phyloP scores from a whole-genome alignment of 2,888 invertebrate species.

The Spodoptera exigua region DNA sequence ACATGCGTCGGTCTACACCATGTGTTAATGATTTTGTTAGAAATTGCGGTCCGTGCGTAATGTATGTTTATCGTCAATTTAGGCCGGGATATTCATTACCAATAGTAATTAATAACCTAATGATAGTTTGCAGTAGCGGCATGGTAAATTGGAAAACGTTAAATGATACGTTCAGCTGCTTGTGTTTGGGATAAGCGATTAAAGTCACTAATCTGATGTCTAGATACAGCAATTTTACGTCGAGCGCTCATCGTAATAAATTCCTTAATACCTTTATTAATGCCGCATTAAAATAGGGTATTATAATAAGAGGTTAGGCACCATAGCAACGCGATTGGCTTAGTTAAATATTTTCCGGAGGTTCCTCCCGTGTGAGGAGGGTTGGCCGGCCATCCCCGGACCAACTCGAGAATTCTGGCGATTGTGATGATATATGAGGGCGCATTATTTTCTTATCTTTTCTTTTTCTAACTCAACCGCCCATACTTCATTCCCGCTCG shows the following conservation, averaged over 20 bases:
- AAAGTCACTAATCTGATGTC: constrained; percentile 16
- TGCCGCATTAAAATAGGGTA: constrained; percentile 60
- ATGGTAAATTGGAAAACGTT: constrained; percentile 1
- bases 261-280: constrained; percentile 54
- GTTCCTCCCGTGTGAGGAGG: constrained; percentile 81
- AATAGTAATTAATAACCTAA: constrained; percentile 20
- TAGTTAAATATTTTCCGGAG: constrained; percentile 84
- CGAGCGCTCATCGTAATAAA: constrained; percentile 35
- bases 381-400: constrained; percentile 78
- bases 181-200: background rate
- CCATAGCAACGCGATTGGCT: constrained; percentile 66
- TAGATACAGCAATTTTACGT: constrained; percentile 29
- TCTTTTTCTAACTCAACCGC: constrained; percentile 87
- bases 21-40: constrained; percentile 45
- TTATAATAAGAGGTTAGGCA: constrained; percentile 62
- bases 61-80: constrained; percentile 35
- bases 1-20: constrained; percentile 59
- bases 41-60: constrained; percentile 20
- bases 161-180: constrained; percentile 4
- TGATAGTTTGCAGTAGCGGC: constrained; percentile 10
- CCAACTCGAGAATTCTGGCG: constrained; percentile 84
- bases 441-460: constrained; percentile 89
- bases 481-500: constrained; percentile 85
- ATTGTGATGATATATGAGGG: constrained; percentile 88
- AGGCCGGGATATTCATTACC: constrained; percentile 21